phyloP scores from a whole-genome alignment of 2,113 vertebrate species.

The Galbula dea region DNA sequence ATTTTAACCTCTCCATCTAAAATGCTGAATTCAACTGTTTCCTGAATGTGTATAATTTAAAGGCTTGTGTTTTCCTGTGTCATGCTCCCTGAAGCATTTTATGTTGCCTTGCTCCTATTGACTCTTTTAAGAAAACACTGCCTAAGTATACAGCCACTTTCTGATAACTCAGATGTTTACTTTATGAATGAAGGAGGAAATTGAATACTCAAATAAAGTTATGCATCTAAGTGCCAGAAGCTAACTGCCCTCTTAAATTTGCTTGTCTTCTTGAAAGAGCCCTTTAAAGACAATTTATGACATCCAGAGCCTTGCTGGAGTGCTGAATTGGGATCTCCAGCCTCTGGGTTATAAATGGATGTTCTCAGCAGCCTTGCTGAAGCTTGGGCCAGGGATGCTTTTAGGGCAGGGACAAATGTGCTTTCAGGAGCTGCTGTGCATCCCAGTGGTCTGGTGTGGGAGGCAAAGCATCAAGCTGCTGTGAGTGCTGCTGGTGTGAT shows the following conservation, averaged over 20 bases:
- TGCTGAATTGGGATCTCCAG: constrained; percentile 11
- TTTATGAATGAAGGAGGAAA: constrained; percentile 70
- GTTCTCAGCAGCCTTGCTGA: neutral
- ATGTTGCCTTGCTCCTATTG: constrained; percentile 44
- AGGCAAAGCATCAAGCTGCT: neutral
- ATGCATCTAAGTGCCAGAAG: constrained; percentile 38
- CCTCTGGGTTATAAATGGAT: neutral
- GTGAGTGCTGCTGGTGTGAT: neutral
- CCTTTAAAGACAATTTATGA: constrained; percentile 49
- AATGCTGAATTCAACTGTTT: constrained; percentile 58
- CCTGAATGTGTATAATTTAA: constrained; percentile 71
- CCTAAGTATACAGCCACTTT: constrained; percentile 26
- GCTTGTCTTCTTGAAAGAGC: constrained; percentile 36
- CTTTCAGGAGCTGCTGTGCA: neutral
- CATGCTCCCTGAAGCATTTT: constrained; percentile 67
- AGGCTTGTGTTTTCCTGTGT: constrained; percentile 71
- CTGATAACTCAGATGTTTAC: constrained; percentile 70
- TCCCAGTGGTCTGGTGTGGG: neutral
- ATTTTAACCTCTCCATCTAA: constrained; percentile 57
- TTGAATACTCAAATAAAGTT: constrained; percentile 67
- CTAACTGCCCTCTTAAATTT: constrained; percentile 56
- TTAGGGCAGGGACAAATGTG: neutral
- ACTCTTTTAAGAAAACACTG: constrained; percentile 67
- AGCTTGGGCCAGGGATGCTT: neutral
- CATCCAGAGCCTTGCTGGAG: neutral